phyloP scores from a whole-genome alignment of 2,113 vertebrate genomes.

The Melanerpes formicivorus region DNA sequence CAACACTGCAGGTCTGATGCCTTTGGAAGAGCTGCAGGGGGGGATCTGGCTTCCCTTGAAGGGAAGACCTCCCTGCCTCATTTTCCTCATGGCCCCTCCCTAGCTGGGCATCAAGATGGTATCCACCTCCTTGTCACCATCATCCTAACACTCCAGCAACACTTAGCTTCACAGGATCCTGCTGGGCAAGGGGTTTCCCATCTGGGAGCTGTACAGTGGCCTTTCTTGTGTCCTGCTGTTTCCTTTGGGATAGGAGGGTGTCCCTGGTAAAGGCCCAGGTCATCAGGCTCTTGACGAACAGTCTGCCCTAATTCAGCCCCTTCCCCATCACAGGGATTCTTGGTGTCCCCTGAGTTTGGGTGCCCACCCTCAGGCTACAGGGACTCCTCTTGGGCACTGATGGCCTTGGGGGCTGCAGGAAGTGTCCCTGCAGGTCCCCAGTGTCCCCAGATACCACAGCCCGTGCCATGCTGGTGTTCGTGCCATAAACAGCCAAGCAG shows the following conservation, averaged over 20 bases:
- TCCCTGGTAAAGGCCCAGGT: neutral
- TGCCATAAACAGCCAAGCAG: fast-evolving
- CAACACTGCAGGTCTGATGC: neutral
- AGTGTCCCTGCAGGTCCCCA: neutral
- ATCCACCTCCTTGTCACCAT: neutral
- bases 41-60: neutral
- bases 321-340: neutral
- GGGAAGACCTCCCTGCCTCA: fast-evolving
- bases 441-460: neutral
- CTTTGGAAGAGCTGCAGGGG: neutral
- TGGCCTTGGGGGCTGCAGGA: neutral
- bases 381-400: fast-evolving
- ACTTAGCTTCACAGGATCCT: fast-evolving
- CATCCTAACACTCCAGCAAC: neutral
- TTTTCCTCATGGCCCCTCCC: fast-evolving
- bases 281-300: neutral
- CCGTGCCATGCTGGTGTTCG: neutral
- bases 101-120: neutral
- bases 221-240: neutral
- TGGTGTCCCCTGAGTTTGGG: neutral
- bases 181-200: neutral
- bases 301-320: fast-evolving
- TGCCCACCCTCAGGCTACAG: neutral
- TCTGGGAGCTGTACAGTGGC: neutral
- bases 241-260: neutral